Evolutionary conservation across 2,113 vertebrate genomes (phyloP).

Genomic region (Laticauda colubrina): DNA sequence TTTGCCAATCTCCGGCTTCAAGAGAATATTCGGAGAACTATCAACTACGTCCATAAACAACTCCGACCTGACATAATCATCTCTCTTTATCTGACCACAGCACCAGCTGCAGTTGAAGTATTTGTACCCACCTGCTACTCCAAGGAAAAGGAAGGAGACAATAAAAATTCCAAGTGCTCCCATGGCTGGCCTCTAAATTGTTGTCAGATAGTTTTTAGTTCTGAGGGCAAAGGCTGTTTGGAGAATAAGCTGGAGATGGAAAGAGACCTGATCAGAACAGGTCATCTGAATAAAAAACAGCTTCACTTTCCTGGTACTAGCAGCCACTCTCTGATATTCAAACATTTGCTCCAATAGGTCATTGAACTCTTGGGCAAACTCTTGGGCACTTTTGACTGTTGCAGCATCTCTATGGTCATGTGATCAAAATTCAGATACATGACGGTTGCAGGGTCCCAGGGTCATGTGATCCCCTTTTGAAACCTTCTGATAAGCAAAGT

Average conservation of each 20-base stretch:
- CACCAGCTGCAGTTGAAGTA: not conserved
- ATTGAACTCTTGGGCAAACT: not conserved
- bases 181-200: not conserved
- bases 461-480: not conserved
- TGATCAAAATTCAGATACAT: not conserved
- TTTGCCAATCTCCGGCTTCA: not conserved
- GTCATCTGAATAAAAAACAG: not conserved
- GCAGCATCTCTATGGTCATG: not conserved
- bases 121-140: conserved; percentile 6
- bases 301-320: not conserved
- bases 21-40: not conserved
- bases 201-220: not conserved
- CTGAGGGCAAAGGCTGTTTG: conserved; percentile 2
- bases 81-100: not conserved
- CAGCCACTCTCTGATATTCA: not conserved
- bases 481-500: not conserved
- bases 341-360: conserved; percentile 10
- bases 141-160: conserved; percentile 6
- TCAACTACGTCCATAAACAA: not conserved
- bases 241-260: not conserved
- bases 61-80: not conserved
- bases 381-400: not conserved
- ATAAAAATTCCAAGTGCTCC: not conserved
- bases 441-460: not conserved
- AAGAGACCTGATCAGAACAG: not conserved